Evolutionary conservation across 1,140 invertebrate species (phyloP), one percentile per base, ranked within the genome.

Genomic region (Drosophila burlai): DNA sequence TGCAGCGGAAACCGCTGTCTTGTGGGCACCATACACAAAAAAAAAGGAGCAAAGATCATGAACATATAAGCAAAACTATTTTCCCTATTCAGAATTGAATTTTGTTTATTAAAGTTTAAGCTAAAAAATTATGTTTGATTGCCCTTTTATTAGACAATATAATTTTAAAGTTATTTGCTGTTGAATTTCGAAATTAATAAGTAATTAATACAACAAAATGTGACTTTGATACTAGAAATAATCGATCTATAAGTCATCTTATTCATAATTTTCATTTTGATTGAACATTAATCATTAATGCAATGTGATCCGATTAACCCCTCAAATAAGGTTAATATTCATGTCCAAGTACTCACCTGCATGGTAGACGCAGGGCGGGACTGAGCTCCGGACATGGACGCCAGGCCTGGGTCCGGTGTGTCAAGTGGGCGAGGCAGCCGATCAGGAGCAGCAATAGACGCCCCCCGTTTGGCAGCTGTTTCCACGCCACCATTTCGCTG

Each of bases 351-450:
- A 92, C 85, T 91, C 68, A 93, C 92, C 91, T 91, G 92, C 92
- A 93, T 69, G 92, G 92, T 64, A 93, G 68, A 46, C 92, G 80
- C 55, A 93, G 78, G 45, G 85, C 87, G 66, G 92, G 85, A 87
- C 91, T 92, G 40, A 93, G 83, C 81, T 93, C 92, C 71, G 91
- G 87, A 83, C 92, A 93, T 76, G 92, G 91, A 42, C 91, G 81
- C 92, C 92, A 93, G 57, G 91, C 92, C 69, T 64, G 75, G 60
- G 69, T 81, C 60, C 68, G 77, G 62, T 65, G 72, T 68, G 55
- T 61, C 65, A 81, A 68, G 58, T 61, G 75, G 73, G 79, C 78
- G 76, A 83, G 58, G 26, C 76, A 80, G 38, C 73, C 50, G 36
- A 89, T 18, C 34, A 87, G 55, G 50, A 89, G 58, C 42, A 87